phyloP scores from a whole-genome alignment of 2,888 invertebrate species.

The Troides helena region DNA sequence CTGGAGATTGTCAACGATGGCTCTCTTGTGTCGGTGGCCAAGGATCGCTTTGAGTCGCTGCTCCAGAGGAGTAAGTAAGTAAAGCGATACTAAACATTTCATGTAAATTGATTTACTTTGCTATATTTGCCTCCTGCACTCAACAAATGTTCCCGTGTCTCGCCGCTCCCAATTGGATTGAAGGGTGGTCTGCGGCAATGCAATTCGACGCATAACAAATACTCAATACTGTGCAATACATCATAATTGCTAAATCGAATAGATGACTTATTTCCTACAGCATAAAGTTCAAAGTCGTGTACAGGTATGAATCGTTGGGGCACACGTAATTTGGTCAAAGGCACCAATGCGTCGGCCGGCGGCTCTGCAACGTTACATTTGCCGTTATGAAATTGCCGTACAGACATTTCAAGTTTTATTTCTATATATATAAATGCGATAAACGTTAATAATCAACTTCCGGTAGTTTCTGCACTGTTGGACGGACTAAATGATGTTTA shows the following conservation, averaged over 20 bases:
- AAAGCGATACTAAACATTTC: background rate
- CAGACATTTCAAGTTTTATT: constrained; percentile 4
- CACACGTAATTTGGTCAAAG: constrained; percentile 21
- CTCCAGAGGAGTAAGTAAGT: background rate
- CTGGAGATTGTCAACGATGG: too few species aligned
- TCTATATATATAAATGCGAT: background rate
- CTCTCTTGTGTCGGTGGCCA: too few species aligned
- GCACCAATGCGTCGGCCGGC: constrained; percentile 20
- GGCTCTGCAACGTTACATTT: constrained; percentile 17
- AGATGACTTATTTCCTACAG: background rate
- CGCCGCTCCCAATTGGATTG: constrained; percentile 30
- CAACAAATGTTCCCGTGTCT: constrained; percentile 30
- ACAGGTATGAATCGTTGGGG: background rate
- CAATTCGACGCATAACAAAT: constrained; percentile 24
- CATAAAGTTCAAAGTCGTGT: constrained; percentile 13
- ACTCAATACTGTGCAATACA: constrained; percentile 6
- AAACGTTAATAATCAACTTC: background rate
- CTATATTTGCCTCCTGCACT: constrained; percentile 8
- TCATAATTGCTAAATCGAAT: constrained; percentile 5
- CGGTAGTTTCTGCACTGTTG: background rate
- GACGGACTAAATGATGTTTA: constrained; percentile 23
- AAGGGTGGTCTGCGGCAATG: constrained; percentile 28
- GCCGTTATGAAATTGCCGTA: background rate
- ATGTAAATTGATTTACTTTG: background rate
- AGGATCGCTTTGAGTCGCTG: too few species aligned